phyloP scores from a whole-genome alignment of 2,797 vertebrate species.

The Neosilurus mollespiculum region DNA sequence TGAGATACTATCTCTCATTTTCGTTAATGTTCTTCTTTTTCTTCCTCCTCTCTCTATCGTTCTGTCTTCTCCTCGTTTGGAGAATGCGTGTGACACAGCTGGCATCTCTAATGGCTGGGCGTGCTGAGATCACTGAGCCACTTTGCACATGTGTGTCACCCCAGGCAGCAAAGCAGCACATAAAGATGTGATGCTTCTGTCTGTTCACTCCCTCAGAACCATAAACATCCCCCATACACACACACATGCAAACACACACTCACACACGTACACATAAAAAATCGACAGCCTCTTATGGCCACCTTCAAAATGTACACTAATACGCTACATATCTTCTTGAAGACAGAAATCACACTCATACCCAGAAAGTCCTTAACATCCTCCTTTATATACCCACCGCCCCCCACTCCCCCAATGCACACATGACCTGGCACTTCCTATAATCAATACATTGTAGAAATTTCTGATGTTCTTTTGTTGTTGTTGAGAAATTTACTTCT shows the following conservation, averaged over 20 bases:
- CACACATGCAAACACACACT: not conserved
- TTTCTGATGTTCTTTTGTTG: no score
- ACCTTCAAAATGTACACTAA: not conserved
- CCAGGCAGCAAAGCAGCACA: conserved; percentile 46
- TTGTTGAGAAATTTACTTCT: not conserved
- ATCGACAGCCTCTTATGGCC: not conserved
- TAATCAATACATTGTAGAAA: not conserved
- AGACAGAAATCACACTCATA: not conserved
- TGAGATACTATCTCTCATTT: conserved; percentile 41
- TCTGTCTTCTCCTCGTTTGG: conserved; percentile 22
- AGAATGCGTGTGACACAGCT: conserved; percentile 53
- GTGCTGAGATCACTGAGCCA: conserved; percentile 53
- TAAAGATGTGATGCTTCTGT: conserved; percentile 24
- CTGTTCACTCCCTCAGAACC: conserved; percentile 8
- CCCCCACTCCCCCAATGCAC: not conserved
- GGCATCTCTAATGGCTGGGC: conserved; percentile 52
- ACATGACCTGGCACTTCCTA: not conserved
- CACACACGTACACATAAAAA: not conserved
- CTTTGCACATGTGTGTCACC: conserved; percentile 50
- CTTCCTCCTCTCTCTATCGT: conserved; percentile 7
- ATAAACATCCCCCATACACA: conserved; percentile 14
- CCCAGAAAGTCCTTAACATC: not conserved
- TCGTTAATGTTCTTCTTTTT: conserved; percentile 22
- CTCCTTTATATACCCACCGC: conserved; percentile 4
- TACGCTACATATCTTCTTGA: not conserved